Conservation (phyloP, 2,797 vertebrate species). For the Melanotaenia nigrans region DNA sequence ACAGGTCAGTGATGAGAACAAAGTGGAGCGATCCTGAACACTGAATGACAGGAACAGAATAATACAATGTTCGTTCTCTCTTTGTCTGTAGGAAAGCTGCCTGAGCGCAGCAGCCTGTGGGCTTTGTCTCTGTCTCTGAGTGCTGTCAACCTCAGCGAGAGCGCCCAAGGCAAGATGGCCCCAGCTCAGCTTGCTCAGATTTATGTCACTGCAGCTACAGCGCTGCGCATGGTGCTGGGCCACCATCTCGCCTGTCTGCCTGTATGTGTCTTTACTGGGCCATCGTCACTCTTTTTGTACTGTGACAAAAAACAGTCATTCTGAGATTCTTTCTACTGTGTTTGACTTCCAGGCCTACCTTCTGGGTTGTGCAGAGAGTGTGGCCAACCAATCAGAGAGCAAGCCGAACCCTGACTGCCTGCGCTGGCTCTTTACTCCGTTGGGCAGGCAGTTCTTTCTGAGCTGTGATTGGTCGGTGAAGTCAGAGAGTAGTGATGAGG, state of each 20-base stretch:
- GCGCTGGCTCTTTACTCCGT: conserved; percentile 94
- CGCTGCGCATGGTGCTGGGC: conserved; percentile 86
- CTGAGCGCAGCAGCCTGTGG: conserved; percentile 87
- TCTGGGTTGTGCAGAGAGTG: conserved; percentile 88
- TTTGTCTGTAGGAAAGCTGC: conserved; percentile 87
- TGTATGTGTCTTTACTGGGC: conserved; percentile 75
- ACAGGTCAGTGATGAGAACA: conserved; percentile 82
- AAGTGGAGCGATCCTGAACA: not conserved
- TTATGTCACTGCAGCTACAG: conserved; percentile 91
- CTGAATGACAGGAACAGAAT: not conserved
- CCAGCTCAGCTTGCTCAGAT: conserved; percentile 90
- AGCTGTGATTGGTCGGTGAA: conserved; percentile 95
- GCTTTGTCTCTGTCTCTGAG: conserved; percentile 92
- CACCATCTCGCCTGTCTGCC: conserved; percentile 90
- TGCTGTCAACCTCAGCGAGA: conserved; percentile 94
- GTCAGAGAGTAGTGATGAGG: conserved; percentile 84
- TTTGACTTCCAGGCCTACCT: conserved; percentile 87
- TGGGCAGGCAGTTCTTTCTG: conserved; percentile 95
- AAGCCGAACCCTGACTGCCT: conserved; percentile 88
- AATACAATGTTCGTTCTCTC: not conserved
- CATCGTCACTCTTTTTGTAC: not conserved
- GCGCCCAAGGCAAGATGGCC: conserved; percentile 92
- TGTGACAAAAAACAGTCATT: not conserved
- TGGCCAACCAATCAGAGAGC: conserved; percentile 83
- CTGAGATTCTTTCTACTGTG: not conserved